Evolutionary conservation across 1,140 invertebrate genomes (phyloP).

Genomic region (Anoplolepis gracilipes): DNA sequence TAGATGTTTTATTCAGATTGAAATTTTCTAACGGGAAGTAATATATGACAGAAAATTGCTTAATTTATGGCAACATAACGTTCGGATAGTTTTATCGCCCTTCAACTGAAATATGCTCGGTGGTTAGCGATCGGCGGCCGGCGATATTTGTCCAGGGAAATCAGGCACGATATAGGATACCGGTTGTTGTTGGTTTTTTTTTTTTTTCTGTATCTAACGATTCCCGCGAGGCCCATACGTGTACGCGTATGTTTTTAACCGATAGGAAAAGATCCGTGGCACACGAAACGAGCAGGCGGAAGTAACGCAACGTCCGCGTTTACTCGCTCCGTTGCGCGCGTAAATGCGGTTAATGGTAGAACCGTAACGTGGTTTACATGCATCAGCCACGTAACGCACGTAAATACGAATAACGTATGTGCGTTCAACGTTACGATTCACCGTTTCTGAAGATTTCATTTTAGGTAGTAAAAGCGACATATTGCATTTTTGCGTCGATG

Average conservation of each 20-base stretch:
- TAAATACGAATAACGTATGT: background rate
- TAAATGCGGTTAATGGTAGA: slow-evolving; percentile 77
- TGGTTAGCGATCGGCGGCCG: background rate
- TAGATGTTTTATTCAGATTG: no score
- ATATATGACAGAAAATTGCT: background rate
- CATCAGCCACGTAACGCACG: slow-evolving; percentile 15
- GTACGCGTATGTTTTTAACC: background rate
- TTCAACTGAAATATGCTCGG: slow-evolving; percentile 12
- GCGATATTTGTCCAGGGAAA: slow-evolving; percentile 57
- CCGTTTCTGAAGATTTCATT: slow-evolving; percentile 14
- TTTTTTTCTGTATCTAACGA: background rate
- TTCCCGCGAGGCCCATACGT: slow-evolving; percentile 35
- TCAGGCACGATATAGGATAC: slow-evolving; percentile 32
- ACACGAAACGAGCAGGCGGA: slow-evolving; percentile 51
- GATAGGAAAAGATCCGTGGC: slow-evolving; percentile 25
- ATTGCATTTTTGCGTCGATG: slow-evolving; percentile 40
- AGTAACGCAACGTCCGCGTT: slow-evolving; percentile 64
- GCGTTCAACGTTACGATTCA: slow-evolving; percentile 18
- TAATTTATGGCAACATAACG: background rate
- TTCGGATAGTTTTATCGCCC: slow-evolving; percentile 26
- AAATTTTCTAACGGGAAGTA: background rate
- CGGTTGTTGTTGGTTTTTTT: background rate
- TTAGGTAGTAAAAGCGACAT: background rate
- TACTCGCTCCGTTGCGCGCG: slow-evolving; percentile 76
- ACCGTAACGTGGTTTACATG: slow-evolving; percentile 71